Evolutionary conservation across 2,888 invertebrate species (phyloP).

Genomic region (Drosophila aldrichi): DNA sequence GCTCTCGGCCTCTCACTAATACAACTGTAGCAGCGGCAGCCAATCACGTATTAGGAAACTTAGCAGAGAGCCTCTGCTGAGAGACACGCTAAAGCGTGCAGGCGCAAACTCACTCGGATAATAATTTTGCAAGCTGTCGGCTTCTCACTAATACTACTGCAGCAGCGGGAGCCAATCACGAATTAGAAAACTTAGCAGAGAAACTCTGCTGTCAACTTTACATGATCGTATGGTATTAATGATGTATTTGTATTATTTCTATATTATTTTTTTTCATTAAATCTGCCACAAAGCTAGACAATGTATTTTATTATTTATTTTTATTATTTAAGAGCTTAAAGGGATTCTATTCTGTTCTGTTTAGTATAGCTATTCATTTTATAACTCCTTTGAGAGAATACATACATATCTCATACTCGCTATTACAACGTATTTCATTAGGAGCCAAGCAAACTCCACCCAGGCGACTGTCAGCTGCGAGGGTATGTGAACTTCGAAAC

Average conservation of each 20-base stretch:
- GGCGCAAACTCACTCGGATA: neutral
- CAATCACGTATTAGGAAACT: neutral
- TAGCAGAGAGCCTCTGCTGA: neutral
- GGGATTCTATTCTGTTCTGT: neutral
- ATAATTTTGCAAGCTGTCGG: neutral
- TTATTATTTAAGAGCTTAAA: neutral
- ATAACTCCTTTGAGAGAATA: too few species aligned
- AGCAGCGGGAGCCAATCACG: neutral
- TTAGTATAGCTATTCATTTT: neutral
- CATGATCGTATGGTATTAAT: neutral
- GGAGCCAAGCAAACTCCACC: neutral
- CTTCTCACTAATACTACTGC: neutral
- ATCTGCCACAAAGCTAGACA: too few species aligned
- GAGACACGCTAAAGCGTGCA: too few species aligned
- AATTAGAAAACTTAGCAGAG: neutral
- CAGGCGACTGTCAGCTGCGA: neutral
- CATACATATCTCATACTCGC: too few species aligned
- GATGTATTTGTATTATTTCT: neutral
- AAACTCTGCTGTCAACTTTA: neutral
- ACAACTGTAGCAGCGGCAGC: neutral
- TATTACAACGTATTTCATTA: neutral
- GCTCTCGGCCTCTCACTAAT: neutral
- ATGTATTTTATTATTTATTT: too few species aligned
- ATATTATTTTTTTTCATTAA: too few species aligned
- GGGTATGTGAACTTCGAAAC: slow-evolving; percentile 12